Evolutionary conservation across 2,113 vertebrate genomes (phyloP).

Genomic region (Vidua macroura): DNA sequence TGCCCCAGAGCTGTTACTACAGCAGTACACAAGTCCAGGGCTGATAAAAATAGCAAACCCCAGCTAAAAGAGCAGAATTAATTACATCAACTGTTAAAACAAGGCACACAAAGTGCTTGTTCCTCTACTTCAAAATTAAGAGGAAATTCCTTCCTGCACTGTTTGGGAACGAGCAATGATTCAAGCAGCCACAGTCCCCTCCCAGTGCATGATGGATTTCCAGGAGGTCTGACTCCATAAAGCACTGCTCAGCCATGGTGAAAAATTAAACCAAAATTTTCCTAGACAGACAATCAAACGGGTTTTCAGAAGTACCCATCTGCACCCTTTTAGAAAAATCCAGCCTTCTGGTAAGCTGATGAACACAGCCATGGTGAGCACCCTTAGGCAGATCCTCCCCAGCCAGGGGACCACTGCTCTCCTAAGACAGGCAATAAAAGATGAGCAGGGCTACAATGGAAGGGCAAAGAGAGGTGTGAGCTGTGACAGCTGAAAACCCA

Average conservation of each 20-base stretch:
- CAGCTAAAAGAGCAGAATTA: constrained; percentile 52
- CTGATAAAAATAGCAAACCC: constrained; percentile 75
- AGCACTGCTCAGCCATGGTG: not conserved
- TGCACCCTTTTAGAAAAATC: not conserved
- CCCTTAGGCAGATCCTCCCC: not conserved
- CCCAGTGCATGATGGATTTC: not conserved
- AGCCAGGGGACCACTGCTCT: rapidly evolving
- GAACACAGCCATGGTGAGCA: rapidly evolving
- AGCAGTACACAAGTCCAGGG: constrained; percentile 73
- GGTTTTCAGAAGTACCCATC: not conserved
- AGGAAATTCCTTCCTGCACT: not conserved
- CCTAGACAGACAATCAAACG: not conserved
- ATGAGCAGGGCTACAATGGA: not conserved
- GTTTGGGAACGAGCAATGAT: not conserved
- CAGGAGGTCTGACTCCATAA: not conserved
- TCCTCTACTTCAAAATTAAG: not conserved
- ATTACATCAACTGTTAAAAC: constrained; percentile 41
- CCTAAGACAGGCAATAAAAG: not conserved
- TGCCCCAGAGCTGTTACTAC: constrained; percentile 74
- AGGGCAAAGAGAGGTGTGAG: not conserved
- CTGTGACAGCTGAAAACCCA: not conserved
- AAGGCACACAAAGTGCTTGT: not conserved
- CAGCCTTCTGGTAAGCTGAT: not conserved
- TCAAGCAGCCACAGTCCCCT: not conserved
- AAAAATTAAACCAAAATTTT: not conserved